Conservation (phyloP, 2,113 vertebrate species). For the Cyprinodon tularosa region DNA sequence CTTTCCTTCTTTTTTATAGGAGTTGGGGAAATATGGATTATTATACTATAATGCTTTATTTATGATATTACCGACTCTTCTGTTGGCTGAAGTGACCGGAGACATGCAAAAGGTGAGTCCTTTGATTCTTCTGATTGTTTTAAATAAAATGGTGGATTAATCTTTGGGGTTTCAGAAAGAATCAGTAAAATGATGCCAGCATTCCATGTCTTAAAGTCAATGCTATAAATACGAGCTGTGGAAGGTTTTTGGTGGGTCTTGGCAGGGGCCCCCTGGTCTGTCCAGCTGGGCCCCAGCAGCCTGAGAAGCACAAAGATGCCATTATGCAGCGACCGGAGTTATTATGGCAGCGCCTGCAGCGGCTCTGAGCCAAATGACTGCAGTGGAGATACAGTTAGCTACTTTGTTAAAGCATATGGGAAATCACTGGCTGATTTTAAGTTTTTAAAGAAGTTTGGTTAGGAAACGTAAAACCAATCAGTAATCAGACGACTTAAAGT, state of each 20-base stretch:
- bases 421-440: neutral
- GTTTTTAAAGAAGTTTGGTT: neutral
- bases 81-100: slow-evolving; percentile 89
- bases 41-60: slow-evolving; percentile 98
- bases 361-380: slow-evolving; percentile 23
- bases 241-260: slow-evolving; percentile 49
- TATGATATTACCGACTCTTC: slow-evolving; percentile 93
- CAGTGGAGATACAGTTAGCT: slow-evolving; percentile 18
- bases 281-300: slow-evolving; percentile 67
- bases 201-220: slow-evolving; percentile 20
- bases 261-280: slow-evolving; percentile 64
- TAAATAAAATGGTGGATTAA: neutral
- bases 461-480: neutral
- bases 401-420: neutral
- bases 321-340: slow-evolving; percentile 73
- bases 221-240: slow-evolving; percentile 40
- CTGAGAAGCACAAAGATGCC: slow-evolving; percentile 75
- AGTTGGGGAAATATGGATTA: slow-evolving; percentile 95
- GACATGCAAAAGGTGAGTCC: slow-evolving; percentile 89
- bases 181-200: too few relatives aligned
- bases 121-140: neutral
- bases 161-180: neutral
- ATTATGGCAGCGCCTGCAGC: slow-evolving; percentile 48
- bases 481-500: too few relatives aligned
- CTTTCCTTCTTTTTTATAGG: slow-evolving; percentile 74